These are phyloP conservation scores for Stichopus horrens DNA, from an alignment of 53 echinoderm and acorn worm species.

Conservation along the genomic window DNA sequence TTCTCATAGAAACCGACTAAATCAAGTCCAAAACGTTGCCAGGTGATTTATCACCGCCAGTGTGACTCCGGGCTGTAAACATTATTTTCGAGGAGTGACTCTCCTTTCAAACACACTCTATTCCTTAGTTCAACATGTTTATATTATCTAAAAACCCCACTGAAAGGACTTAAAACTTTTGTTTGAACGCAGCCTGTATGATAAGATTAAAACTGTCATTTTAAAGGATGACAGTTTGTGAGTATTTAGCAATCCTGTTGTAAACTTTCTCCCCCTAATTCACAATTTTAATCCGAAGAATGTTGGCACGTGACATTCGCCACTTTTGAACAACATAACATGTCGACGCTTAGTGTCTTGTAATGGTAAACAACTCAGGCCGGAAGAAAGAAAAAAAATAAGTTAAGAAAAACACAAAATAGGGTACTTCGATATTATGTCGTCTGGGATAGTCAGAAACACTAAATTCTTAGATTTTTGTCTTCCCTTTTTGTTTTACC, in stretches of 20 bases:
- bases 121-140: slow-evolving; percentile 6
- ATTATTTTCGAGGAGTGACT: slow-evolving; percentile 22
- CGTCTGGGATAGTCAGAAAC: no score
- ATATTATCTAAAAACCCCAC: slow-evolving; percentile 18
- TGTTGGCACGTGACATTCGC: slow-evolving; percentile 28
- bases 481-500: no score
- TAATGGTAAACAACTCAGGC: slow-evolving; percentile 13
- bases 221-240: slow-evolving; percentile 31
- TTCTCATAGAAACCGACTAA: slow-evolving; percentile 3
- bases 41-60: slow-evolving; percentile 22
- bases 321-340: neutral
- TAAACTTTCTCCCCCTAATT: slow-evolving; percentile 27
- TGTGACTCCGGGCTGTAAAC: slow-evolving; percentile 36
- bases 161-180: slow-evolving; percentile 5
- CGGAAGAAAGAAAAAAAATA: no score
- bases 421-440: no score
- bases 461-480: no score
- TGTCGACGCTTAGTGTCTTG: neutral
- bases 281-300: slow-evolving; percentile 13
- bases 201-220: slow-evolving; percentile 13
- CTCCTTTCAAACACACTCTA: slow-evolving; percentile 14
- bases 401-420: no score
- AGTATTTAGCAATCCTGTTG: slow-evolving; percentile 10
- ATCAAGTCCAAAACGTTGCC: slow-evolving; percentile 11
- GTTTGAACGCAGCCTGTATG: slow-evolving; percentile 10